Evolutionary conservation across 37 sponge, comb jelly and placozoan species (phyloP).

Genomic region (Theonella swinhoei): DNA sequence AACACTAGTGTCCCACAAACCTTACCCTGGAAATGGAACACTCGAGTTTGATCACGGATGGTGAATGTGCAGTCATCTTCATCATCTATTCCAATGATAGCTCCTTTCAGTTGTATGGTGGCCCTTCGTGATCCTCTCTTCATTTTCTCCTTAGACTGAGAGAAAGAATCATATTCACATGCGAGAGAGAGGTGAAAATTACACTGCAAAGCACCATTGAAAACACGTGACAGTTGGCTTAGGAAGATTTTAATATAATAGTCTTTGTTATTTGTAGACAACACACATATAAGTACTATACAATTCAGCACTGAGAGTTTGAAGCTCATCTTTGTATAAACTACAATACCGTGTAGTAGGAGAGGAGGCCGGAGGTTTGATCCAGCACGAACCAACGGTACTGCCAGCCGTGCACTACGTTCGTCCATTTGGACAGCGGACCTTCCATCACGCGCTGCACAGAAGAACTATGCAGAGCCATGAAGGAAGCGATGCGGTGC

Average conservation of each 20-base stretch:
- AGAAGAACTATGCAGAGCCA: not conserved
- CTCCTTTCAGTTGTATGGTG: slow-evolving; percentile 73
- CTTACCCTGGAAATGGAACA: slow-evolving; percentile 91
- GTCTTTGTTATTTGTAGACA: no score
- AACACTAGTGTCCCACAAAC: no score
- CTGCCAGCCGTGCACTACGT: slow-evolving; percentile 97
- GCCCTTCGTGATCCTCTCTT: slow-evolving; percentile 82
- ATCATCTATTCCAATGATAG: slow-evolving; percentile 93
- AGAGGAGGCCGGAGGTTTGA: slow-evolving; percentile 82
- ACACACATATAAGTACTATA: no score
- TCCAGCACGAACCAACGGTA: slow-evolving; percentile 98
- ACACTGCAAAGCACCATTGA: no score
- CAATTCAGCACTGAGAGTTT: no score
- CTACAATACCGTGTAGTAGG: slow-evolving; percentile 88
- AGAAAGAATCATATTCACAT: not conserved
- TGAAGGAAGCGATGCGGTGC: no score
- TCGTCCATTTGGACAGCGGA: slow-evolving; percentile 98
- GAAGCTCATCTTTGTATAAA: not conserved
- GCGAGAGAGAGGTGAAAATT: not conserved
- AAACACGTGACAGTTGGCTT: no score
- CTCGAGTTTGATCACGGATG: slow-evolving; percentile 73
- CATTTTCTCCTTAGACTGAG: slow-evolving; percentile 92
- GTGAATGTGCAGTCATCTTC: slow-evolving; percentile 97
- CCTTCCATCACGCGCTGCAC: slow-evolving; percentile 81
- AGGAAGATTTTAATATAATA: no score